Conservation (phyloP, 2,113 vertebrate species). For the Pterocles orientalis region DNA sequence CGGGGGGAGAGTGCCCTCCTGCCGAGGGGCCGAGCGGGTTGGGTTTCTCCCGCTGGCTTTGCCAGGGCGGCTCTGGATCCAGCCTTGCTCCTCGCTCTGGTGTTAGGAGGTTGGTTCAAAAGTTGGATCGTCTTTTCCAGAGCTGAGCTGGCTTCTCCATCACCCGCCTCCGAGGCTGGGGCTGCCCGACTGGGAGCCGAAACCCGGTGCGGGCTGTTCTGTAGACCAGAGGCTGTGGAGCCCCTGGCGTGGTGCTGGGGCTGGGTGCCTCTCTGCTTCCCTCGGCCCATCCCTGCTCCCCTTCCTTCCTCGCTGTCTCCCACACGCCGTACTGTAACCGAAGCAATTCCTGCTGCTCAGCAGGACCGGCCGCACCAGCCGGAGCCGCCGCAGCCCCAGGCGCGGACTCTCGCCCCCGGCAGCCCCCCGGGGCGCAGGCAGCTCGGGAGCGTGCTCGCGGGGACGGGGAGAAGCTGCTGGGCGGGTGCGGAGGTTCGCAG, state of each 20-base stretch:
- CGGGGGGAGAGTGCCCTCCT: not conserved
- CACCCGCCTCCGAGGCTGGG: not conserved
- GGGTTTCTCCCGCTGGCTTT: not conserved
- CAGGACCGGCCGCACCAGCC: not conserved
- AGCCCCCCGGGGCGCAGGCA: not conserved
- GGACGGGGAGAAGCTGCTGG: not conserved
- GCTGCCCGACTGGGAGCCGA: no score
- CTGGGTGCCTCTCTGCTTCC: not conserved
- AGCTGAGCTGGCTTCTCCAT: rapidly evolving
- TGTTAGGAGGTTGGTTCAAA: not conserved
- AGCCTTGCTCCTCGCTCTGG: not conserved
- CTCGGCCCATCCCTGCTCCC: not conserved
- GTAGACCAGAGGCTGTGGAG: no score
- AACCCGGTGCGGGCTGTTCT: not conserved
- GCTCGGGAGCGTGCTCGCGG: rapidly evolving
- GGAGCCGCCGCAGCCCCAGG: not conserved
- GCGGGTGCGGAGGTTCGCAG: not conserved
- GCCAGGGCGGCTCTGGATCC: not conserved
- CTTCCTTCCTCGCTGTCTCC: not conserved
- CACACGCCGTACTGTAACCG: rapidly evolving
- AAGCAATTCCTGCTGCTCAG: not conserved
- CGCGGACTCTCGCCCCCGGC: not conserved
- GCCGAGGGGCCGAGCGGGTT: not conserved
- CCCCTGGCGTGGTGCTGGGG: not conserved
- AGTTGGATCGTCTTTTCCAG: not conserved